phyloP scores from a whole-genome alignment of 2,797 vertebrate genomes.

The Iguana delicatissima region DNA sequence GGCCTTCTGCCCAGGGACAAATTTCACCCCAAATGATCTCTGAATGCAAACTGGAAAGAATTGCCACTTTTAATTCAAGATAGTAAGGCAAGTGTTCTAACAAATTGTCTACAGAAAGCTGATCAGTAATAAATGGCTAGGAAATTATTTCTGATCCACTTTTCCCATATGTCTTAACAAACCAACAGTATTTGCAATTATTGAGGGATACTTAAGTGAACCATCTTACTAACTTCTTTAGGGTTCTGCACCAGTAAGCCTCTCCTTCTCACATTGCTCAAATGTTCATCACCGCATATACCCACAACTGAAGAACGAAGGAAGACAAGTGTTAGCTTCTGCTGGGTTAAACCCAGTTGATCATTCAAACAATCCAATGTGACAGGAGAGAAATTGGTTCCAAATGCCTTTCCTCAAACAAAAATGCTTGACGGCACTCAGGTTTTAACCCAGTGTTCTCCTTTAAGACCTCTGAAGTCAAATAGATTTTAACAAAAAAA shows the following conservation, averaged over 20 bases:
- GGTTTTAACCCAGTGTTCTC: not conserved
- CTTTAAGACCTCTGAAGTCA: not conserved
- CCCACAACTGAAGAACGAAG: not conserved
- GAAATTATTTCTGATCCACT: not conserved
- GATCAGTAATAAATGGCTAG: not conserved
- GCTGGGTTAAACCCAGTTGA: not conserved
- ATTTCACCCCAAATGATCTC: constrained; percentile 43
- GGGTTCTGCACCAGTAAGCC: not conserved
- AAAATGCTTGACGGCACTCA: not conserved
- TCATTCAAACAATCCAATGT: not conserved
- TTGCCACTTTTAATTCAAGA: not conserved
- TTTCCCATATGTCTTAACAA: not conserved
- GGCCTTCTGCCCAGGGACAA: constrained; percentile 22
- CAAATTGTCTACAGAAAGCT: not conserved
- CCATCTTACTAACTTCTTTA: not conserved
- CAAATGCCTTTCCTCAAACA: not conserved
- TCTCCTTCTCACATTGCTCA: not conserved
- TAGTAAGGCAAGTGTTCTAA: not conserved
- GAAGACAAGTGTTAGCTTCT: not conserved
- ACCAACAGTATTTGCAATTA: not conserved
- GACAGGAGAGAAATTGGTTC: not conserved
- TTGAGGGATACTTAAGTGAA: not conserved
- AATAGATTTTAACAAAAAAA: not conserved
- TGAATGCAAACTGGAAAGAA: constrained; percentile 16
- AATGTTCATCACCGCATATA: not conserved